Evolutionary conservation across 2,113 vertebrate species (phyloP).

Genomic region (Triplophysa tibetana): DNA sequence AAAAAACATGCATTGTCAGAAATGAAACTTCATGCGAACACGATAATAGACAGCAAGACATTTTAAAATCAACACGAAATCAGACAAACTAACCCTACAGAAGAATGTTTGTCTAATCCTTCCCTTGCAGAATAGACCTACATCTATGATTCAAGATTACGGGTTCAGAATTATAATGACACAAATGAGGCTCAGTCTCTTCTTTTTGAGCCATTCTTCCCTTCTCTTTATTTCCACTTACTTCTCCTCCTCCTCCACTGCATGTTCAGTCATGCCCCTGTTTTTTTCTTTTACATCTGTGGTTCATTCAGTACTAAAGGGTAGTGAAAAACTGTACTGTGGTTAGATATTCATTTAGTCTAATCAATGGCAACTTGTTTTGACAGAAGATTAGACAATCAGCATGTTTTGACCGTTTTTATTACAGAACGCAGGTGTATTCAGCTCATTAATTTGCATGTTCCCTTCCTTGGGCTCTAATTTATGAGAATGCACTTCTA

Average conservation of each 20-base stretch:
- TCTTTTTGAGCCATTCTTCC: not conserved
- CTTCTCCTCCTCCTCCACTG: not conserved
- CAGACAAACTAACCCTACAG: no score
- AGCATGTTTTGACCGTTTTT: not conserved
- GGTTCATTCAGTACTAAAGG: not conserved
- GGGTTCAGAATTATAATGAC: not conserved
- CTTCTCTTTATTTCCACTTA: not conserved
- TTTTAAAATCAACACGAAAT: no score
- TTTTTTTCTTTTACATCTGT: not conserved
- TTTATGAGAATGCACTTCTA: not conserved
- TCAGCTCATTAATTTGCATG: not conserved
- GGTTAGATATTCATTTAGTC: not conserved
- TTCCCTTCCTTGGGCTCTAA: not conserved
- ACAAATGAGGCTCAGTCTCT: not conserved
- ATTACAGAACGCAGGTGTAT: not conserved
- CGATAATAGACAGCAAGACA: no score
- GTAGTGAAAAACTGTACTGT: not conserved
- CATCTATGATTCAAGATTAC: not conserved
- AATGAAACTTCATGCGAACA: no score
- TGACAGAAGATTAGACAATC: no score
- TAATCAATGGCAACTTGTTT: not conserved
- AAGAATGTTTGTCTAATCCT: not conserved
- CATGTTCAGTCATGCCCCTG: constrained; percentile 19
- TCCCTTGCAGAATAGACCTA: not conserved
- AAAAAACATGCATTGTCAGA: not conserved